A percentile compares a stretch with the other conserved stretches of the same genome.
phyloP scores from a whole-genome alignment of 2,113 vertebrate species.

The Grallaria varia region DNA sequence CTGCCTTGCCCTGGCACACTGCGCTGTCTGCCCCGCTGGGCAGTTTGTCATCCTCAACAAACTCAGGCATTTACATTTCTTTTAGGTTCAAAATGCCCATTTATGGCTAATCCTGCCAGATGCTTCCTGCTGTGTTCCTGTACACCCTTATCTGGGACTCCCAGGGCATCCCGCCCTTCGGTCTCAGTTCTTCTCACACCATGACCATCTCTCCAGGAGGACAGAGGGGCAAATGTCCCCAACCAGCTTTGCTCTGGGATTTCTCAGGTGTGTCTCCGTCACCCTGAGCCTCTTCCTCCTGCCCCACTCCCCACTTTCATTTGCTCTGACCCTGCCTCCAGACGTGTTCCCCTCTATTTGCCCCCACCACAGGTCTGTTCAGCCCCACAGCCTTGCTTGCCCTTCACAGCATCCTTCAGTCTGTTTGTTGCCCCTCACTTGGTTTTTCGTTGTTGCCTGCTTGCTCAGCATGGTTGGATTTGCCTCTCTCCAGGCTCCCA shows the following conservation, averaged over 20 bases:
- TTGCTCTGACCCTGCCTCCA: not conserved
- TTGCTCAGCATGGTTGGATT: not conserved
- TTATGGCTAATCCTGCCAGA: not conserved
- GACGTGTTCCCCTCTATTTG: not conserved
- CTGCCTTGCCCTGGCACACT: not conserved
- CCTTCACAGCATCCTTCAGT: not conserved
- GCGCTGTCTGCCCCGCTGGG: not conserved
- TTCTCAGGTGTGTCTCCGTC: not conserved
- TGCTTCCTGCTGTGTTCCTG: conserved; percentile 28
- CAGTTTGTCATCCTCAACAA: not conserved
- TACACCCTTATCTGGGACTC: not conserved
- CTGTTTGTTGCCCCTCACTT: not conserved
- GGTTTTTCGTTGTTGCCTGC: not conserved
- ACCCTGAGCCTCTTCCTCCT: not conserved
- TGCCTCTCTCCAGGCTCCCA: not conserved
- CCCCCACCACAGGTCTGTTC: not conserved
- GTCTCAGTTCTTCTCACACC: not conserved
- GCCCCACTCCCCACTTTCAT: not conserved
- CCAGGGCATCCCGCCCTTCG: not conserved
- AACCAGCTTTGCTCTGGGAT: not conserved
- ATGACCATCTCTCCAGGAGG: not conserved
- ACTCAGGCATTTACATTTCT: not conserved
- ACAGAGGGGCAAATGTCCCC: not conserved
- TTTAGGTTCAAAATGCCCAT: not conserved
- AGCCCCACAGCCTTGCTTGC: not conserved